phyloP scores from a whole-genome alignment of 2,797 vertebrate genomes.

The Coracias cyanogaster region DNA sequence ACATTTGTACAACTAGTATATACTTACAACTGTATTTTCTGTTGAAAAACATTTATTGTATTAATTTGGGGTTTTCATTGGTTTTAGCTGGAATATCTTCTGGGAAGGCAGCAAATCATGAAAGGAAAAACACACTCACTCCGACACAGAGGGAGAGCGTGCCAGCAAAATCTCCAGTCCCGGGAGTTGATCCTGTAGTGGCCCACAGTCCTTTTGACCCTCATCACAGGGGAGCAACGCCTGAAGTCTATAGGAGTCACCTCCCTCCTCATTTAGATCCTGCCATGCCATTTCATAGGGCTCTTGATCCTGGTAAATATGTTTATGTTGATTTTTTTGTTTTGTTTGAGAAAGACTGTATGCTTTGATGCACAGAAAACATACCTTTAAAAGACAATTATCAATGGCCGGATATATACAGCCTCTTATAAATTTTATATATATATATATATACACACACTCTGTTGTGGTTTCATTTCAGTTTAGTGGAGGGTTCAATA shows the following conservation, averaged over 20 bases:
- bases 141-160: conserved; percentile 93
- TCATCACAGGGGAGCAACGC: conserved; percentile 87
- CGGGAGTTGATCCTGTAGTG: conserved; percentile 87
- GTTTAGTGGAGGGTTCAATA: not conserved
- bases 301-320: conserved; percentile 90
- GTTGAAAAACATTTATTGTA: not conserved
- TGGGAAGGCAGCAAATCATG: conserved; percentile 89
- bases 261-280: conserved; percentile 92
- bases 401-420: not conserved
- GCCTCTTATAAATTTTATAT: no score
- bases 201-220: conserved; percentile 95
- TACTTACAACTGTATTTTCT: not conserved
- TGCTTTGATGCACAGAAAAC: not conserved
- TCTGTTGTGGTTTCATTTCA: not conserved
- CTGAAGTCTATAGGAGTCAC: conserved; percentile 91
- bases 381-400: not conserved
- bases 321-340: not conserved
- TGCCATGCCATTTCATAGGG: conserved; percentile 90
- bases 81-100: conserved; percentile 85
- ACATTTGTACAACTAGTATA: not conserved
- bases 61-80: not conserved
- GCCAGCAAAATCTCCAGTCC: conserved; percentile 93
- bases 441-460: not conserved
- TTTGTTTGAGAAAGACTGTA: not conserved
- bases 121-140: conserved; percentile 93